Base-by-base conservation (phyloP, 1,140 invertebrate genomes). In the Dinoponera quadriceps region DNA sequence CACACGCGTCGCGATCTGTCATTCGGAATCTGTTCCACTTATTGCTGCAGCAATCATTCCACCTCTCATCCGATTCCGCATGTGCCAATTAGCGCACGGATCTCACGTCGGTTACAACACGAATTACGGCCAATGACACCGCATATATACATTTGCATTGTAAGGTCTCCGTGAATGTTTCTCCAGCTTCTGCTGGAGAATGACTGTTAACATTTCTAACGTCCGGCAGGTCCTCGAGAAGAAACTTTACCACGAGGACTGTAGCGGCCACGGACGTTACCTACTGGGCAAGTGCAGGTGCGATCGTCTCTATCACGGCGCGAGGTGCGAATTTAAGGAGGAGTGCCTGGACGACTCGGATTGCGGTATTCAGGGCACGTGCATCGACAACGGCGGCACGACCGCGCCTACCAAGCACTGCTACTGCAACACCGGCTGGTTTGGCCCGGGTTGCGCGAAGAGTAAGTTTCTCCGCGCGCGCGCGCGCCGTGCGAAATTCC, bases 381-480 rank as follows among this genome's bases (percentile, higher is more conserved):
- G 98, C 91, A 94, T 98, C 16, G 96, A 98, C 91, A 94, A 97
- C 16, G 95, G 96, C 49, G 96, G 97, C 0, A 98, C 97, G 0
- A 96, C 96, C 11, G 95, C 97, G 27, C 98, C 98, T 0, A 96
- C 95, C 33, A 96, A 96, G 85, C 97, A 98, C 88, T 99, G 98
- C 92, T 99, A 98, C 92, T 99, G 98, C 91, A 96, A 97, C 83
- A 94, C 96, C 25, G 98, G 98, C 18, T 98, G 97, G 96, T 98
- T 97, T 91, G 97, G 97, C 9, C 95, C 96, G 3, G 96, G 96
- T 9, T 98, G 97, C 90, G 96, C 95, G 82, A 97, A 97, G 94
- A 95, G 97, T 97, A 91, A 96, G 96, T 95, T 78, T 87, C 57
- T 38, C 51, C 25, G 27, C 51, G 29, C 62, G 14, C 60, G 14